phyloP scores from a whole-genome alignment of 2,888 invertebrate genomes.

The Perizoma affinitatum region DNA sequence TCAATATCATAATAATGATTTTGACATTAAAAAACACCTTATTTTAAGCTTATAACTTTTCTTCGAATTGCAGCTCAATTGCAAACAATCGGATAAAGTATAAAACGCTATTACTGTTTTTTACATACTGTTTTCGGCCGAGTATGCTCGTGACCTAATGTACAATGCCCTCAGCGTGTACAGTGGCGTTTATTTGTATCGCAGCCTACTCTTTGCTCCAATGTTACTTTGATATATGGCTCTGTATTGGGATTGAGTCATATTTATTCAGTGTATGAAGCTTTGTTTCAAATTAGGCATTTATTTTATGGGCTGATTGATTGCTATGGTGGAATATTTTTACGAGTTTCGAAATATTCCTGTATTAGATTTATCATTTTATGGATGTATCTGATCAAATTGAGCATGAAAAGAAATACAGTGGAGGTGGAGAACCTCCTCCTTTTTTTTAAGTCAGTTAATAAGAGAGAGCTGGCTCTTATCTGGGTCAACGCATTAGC shows the following conservation, averaged over 20 bases:
- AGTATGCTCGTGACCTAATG: conserved; percentile 2
- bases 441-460: too few species aligned
- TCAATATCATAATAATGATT: too few species aligned
- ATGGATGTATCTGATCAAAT: background rate
- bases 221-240: conserved; percentile 16
- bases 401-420: too few species aligned
- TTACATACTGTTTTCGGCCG: background rate
- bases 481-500: too few species aligned
- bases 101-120: too few species aligned
- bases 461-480: too few species aligned
- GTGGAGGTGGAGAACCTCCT: too few species aligned
- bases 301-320: conserved; percentile 1
- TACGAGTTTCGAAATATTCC: background rate
- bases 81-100: too few species aligned
- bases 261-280: conserved; percentile 7
- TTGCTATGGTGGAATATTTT: background rate
- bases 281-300: conserved; percentile 4
- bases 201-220: conserved; percentile 14
- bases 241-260: conserved; percentile 10
- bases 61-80: too few species aligned
- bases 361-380: background rate
- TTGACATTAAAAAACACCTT: too few species aligned
- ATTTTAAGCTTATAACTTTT: too few species aligned
- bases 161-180: conserved; percentile 11
- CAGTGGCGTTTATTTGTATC: conserved; percentile 23